A percentile compares a stretch with the other conserved stretches of the same genome.
Conservation (phyloP, 2,113 vertebrate genomes). For the Gymnarchus niloticus region DNA sequence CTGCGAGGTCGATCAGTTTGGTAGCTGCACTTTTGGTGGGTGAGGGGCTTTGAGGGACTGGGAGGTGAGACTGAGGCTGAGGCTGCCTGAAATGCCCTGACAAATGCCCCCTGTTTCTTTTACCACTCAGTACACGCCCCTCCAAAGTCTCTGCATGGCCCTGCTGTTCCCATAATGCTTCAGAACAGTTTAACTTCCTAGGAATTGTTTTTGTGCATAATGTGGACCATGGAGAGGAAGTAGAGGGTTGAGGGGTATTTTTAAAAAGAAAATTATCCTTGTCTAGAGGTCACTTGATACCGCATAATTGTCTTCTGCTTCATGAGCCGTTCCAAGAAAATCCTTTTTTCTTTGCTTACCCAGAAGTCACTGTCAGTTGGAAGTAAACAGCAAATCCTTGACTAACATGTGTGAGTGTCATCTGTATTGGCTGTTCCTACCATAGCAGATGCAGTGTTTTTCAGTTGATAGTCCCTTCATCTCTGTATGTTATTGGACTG, state of each 20-base stretch:
- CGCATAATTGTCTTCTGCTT: neutral
- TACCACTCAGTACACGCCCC: too few relatives aligned
- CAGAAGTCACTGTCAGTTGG: neutral
- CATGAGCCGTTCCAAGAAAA: neutral
- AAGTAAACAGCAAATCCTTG: constrained; percentile 32
- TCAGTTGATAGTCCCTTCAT: constrained; percentile 31
- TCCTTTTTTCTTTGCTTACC: too few relatives aligned
- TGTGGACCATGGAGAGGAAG: neutral
- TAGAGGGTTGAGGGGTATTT: neutral
- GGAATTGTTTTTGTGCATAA: neutral
- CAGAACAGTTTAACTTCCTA: neutral
- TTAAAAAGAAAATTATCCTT: constrained; percentile 6
- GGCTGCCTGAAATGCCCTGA: too few relatives aligned
- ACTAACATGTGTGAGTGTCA: constrained; percentile 22
- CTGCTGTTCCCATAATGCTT: neutral
- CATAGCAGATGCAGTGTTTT: constrained; percentile 29
- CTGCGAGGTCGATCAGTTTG: too few relatives aligned
- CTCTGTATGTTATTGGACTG: constrained; percentile 38
- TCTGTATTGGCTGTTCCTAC: constrained; percentile 15
- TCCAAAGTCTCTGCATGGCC: too few relatives aligned
- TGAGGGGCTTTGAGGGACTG: too few relatives aligned
- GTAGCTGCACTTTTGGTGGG: too few relatives aligned
- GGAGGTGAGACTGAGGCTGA: too few relatives aligned
- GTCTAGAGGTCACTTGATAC: constrained; percentile 11
- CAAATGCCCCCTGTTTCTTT: too few relatives aligned